A percentile compares a stretch with the other conserved stretches of the same genome.
phyloP scores from a whole-genome alignment of 2,888 invertebrate genomes.

The Perithous albicinctus region DNA sequence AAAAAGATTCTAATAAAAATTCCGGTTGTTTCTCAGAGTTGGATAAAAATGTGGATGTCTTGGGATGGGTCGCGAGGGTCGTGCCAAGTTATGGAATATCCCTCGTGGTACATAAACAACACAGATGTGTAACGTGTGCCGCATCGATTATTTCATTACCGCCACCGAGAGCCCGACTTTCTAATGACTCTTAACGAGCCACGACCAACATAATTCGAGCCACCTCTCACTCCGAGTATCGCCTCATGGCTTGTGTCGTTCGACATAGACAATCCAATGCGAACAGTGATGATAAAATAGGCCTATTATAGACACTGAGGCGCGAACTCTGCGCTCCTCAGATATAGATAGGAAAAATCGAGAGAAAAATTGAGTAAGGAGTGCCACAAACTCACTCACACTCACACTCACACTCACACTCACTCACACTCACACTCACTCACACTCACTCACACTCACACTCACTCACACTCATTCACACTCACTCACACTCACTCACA shows the following conservation, averaged over 20 bases:
- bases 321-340: not conserved
- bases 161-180: conserved; percentile 51
- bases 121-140: conserved; percentile 16
- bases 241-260: not conserved
- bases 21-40: no score
- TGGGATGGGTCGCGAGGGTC: no score
- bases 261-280: conserved; percentile 3
- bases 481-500: no score
- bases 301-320: not conserved
- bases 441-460: no score
- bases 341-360: not conserved
- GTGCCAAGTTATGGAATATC: no score
- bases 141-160: conserved; percentile 60
- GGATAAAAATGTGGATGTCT: no score
- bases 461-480: no score
- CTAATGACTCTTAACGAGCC: conserved; percentile 63
- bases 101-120: conserved; percentile 16
- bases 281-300: not conserved
- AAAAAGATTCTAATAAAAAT: no score
- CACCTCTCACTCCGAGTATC: conserved; percentile 1
- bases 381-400: conserved; percentile 13
- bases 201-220: conserved; percentile 39
- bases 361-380: conserved; percentile 6
- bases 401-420: no score
- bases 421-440: no score